Percentiles rank a stretch among this genome's conserved stretches.
Evolutionary conservation across 2,113 vertebrate species (phyloP).

Genomic region (Ia io): DNA sequence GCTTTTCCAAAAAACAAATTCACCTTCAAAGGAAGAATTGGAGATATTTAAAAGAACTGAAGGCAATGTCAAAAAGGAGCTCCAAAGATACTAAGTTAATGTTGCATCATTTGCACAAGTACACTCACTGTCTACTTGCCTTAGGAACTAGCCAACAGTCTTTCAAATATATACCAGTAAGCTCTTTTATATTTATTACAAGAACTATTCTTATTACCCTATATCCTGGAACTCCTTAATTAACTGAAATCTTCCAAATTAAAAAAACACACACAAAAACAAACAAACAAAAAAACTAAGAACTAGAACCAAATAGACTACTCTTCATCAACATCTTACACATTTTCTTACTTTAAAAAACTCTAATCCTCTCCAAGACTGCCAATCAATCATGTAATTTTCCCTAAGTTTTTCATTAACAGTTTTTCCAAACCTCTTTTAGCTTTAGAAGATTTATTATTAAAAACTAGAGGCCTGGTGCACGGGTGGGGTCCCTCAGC

Average conservation of each 20-base stretch:
- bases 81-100: conserved; percentile 26
- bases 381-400: conserved; percentile 14
- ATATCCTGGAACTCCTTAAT: not conserved
- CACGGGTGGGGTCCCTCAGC: too few species aligned
- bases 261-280: conserved; percentile 45
- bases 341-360: conserved; percentile 30
- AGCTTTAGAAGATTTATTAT: conserved; percentile 41
- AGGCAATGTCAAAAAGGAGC: not conserved
- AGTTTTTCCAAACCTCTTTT: conserved; percentile 21
- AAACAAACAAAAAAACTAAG: not conserved
- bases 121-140: not conserved
- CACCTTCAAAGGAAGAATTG: conserved; percentile 35
- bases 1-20: conserved; percentile 48
- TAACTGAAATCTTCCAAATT: conserved; percentile 35
- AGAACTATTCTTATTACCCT: conserved; percentile 2
- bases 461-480: not conserved
- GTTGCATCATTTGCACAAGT: not conserved
- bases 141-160: not conserved
- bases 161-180: not conserved
- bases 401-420: conserved; percentile 22
- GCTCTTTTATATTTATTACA: not conserved
- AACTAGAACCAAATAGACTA: conserved; percentile 3
- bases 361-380: conserved; percentile 7
- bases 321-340: conserved; percentile 30
- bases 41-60: conserved; percentile 26